Conservation (phyloP, 2,113 vertebrate species). For the Corythornis cristatus region DNA sequence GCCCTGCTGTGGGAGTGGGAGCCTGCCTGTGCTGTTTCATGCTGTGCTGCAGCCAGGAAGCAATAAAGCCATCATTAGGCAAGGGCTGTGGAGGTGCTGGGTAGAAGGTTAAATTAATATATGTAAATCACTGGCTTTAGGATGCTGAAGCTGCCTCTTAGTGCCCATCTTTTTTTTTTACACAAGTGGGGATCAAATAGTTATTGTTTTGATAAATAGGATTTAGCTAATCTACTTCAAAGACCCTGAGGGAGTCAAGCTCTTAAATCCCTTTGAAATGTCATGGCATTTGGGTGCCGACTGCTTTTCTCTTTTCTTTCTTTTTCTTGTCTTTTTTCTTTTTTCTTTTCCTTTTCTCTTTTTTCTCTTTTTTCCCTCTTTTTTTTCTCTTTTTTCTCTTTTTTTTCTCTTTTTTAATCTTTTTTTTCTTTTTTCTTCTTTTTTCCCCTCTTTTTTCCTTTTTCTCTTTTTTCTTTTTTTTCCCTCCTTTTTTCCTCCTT, state of each 20-base stretch:
- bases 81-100: constrained; percentile 21
- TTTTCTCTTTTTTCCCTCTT: no score
- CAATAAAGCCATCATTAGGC: constrained; percentile 47
- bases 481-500: no score
- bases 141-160: constrained; percentile 43
- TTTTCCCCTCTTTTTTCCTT: no score
- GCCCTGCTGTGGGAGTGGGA: constrained; percentile 7
- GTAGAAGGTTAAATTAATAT: constrained; percentile 22
- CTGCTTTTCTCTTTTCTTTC: no score
- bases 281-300: background rate
- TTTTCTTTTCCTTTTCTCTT: no score
- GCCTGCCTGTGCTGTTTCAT: background rate
- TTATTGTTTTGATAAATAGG: constrained; percentile 37
- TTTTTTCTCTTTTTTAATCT: no score
- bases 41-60: constrained; percentile 37
- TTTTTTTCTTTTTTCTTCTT: no score
- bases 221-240: constrained; percentile 1
- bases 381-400: no score
- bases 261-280: constrained; percentile 30
- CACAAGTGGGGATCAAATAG: constrained; percentile 24
- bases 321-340: no score
- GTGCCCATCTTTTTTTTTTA: constrained; percentile 35
- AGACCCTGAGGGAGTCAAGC: constrained; percentile 20
- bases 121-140: constrained; percentile 42
- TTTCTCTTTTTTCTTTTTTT: no score